These are phyloP conservation scores for Mustela lutreola DNA, from an alignment of 2,113 vertebrate genomes.

Conservation along the genomic window DNA sequence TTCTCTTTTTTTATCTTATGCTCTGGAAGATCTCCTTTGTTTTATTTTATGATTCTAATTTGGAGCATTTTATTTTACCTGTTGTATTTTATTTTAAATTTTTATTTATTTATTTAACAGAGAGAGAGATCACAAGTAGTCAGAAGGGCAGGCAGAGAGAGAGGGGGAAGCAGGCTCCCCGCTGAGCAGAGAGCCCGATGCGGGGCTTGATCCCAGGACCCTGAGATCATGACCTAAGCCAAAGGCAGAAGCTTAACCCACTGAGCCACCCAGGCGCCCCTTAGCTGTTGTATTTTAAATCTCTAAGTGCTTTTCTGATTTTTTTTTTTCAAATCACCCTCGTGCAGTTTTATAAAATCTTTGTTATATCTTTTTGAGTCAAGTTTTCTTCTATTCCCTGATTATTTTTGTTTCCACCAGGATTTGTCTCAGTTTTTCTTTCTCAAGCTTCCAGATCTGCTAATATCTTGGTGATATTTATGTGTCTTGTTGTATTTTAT, in stretches of 20 bases:
- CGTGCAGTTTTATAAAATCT: neutral
- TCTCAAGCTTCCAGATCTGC: neutral
- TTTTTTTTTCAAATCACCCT: constrained; percentile 11
- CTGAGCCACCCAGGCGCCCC: no score
- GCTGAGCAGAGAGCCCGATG: no score
- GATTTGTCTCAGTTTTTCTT: neutral
- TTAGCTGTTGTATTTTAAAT: neutral
- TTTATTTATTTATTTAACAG: no score
- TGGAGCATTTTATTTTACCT: constrained; percentile 5
- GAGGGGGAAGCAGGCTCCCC: no score
- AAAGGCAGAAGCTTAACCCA: no score
- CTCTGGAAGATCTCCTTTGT: neutral
- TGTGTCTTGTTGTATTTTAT: neutral
- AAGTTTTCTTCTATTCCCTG: neutral
- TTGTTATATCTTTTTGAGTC: neutral
- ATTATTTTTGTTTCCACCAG: neutral
- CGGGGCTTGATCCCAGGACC: no score
- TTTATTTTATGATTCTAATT: neutral
- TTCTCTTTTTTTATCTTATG: neutral
- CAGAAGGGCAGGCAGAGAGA: no score
- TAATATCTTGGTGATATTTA: neutral
- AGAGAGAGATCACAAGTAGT: no score
- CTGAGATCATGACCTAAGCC: no score
- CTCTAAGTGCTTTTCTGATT: neutral
- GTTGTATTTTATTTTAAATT: no score